Conservation (phyloP, 2,888 invertebrate species). For the Spialia ferax region DNA sequence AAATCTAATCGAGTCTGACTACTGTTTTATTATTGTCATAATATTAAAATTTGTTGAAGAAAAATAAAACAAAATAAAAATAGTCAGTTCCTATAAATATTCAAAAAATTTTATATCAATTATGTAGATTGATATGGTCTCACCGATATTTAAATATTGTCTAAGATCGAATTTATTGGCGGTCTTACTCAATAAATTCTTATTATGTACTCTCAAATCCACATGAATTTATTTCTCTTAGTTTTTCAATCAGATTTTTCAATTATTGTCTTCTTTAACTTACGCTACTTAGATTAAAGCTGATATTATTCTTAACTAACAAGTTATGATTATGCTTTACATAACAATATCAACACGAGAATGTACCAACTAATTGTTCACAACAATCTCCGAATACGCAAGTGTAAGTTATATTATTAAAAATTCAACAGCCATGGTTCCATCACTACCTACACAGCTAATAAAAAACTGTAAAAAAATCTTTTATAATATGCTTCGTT, state of each 20-base stretch:
- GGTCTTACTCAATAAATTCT: not conserved
- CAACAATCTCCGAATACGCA: slow-evolving; percentile 75
- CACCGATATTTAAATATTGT: slow-evolving; percentile 42
- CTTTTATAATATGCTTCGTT: slow-evolving; percentile 47
- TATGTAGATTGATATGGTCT: slow-evolving; percentile 43
- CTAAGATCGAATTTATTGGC: slow-evolving; percentile 40
- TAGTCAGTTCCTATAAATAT: not conserved
- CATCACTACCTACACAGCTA: slow-evolving; percentile 72
- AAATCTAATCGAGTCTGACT: not conserved
- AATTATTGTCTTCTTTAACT: slow-evolving; percentile 71
- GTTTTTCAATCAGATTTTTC: not conserved
- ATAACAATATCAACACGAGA: slow-evolving; percentile 69
- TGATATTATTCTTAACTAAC: slow-evolving; percentile 54
- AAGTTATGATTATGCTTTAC: slow-evolving; percentile 53
- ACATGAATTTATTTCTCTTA: no score
- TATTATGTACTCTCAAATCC: not conserved
- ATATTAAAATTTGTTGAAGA: not conserved
- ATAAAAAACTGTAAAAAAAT: slow-evolving; percentile 45
- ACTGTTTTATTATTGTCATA: not conserved
- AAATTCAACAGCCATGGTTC: slow-evolving; percentile 83
- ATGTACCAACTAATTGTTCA: slow-evolving; percentile 60
- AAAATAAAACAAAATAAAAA: not conserved
- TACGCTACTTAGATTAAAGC: slow-evolving; percentile 61
- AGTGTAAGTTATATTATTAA: slow-evolving; percentile 58
- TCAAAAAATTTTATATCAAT: not conserved